These are phyloP conservation scores for Pteropus alecto DNA, from an alignment of 2,113 vertebrate species.

Conservation along the genomic window DNA sequence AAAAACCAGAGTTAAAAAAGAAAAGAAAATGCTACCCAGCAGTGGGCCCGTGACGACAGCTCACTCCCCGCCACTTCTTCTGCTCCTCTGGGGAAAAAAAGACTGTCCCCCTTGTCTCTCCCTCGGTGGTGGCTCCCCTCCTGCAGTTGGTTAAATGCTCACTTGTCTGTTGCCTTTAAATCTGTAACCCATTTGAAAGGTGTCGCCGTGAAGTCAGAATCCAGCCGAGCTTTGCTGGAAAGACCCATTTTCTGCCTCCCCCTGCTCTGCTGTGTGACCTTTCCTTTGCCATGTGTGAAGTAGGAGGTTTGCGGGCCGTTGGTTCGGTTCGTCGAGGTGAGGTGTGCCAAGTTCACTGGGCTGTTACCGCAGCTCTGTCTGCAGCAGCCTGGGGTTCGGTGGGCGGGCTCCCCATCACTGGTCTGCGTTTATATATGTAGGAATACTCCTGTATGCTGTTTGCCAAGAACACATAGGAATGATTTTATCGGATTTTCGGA, in stretches of 20 bases:
- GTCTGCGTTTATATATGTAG: fast-evolving
- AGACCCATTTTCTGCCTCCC: fast-evolving
- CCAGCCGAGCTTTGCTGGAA: fast-evolving
- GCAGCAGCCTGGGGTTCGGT: background rate
- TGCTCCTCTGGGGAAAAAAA: background rate
- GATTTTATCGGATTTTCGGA: no score
- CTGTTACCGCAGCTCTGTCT: no score
- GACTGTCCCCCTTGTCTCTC: fast-evolving
- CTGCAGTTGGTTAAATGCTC: fast-evolving
- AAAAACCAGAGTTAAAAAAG: fast-evolving
- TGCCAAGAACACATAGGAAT: background rate
- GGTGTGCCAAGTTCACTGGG: no score
- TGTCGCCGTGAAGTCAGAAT: background rate
- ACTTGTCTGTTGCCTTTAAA: fast-evolving
- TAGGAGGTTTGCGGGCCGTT: no score
- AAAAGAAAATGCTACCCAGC: fast-evolving
- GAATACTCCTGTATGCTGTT: no score
- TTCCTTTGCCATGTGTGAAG: background rate
- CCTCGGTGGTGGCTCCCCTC: fast-evolving
- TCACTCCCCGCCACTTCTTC: fast-evolving
- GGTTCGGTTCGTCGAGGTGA: no score
- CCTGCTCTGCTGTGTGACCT: fast-evolving
- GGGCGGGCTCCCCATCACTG: fast-evolving
- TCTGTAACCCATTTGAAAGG: background rate
- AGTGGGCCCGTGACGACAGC: fast-evolving